Evolutionary conservation across 2,888 invertebrate species (phyloP).

Genomic region (Busseola fusca): DNA sequence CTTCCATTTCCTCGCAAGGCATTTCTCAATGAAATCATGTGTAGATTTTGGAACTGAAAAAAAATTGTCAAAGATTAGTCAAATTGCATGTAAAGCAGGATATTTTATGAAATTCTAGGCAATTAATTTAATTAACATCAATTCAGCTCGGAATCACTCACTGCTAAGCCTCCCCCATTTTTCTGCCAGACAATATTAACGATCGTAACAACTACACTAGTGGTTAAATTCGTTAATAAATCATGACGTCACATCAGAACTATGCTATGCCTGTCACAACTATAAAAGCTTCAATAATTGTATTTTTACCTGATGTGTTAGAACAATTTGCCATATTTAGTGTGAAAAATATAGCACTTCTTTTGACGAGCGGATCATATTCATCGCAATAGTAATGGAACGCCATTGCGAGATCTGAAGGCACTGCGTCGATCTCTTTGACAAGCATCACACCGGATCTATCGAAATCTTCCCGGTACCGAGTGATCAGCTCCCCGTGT

Average conservation of each 20-base stretch:
- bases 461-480: constrained; percentile 73
- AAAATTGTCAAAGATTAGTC: constrained; percentile 1
- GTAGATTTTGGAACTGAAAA: constrained; percentile 71
- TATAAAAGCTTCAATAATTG: not conserved
- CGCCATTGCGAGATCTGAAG: constrained; percentile 83
- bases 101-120: constrained; percentile 3
- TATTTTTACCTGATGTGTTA: constrained; percentile 65
- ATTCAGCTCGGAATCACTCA: not conserved
- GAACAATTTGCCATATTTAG: constrained; percentile 79
- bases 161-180: not conserved
- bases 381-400: constrained; percentile 88
- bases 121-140: not conserved
- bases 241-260: not conserved
- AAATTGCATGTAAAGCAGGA: not conserved
- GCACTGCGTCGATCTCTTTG: constrained; percentile 77
- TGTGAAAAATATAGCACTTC: constrained; percentile 85
- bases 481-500: constrained; percentile 76
- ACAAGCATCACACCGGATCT: constrained; percentile 82
- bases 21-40: constrained; percentile 79
- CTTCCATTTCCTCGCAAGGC: constrained; percentile 80
- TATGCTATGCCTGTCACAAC: not conserved
- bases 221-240: not conserved
- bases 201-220: not conserved
- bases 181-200: not conserved
- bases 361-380: constrained; percentile 81